Percentiles rank a stretch among this genome's conserved stretches.
These are phyloP conservation scores for Adrianichthys oophorus DNA, from an alignment of 2,797 vertebrate genomes.

Conservation along the genomic window DNA sequence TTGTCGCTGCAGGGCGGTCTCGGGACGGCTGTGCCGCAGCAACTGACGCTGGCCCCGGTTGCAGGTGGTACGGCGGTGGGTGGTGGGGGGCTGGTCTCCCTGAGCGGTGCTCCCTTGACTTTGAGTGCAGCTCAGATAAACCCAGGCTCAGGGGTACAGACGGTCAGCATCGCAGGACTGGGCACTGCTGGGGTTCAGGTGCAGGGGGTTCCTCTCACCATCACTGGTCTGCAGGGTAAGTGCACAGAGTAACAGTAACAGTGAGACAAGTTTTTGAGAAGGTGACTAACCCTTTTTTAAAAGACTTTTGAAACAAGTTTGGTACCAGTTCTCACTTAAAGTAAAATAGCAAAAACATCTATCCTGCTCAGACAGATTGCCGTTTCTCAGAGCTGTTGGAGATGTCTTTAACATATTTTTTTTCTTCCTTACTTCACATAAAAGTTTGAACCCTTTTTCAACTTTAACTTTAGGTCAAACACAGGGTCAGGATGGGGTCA, in stretches of 20 bases:
- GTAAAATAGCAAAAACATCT: not conserved
- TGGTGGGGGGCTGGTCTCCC: conserved; percentile 89
- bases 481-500: conserved; percentile 91
- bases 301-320: not conserved
- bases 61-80: conserved; percentile 88
- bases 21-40: conserved; percentile 89
- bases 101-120: conserved; percentile 92
- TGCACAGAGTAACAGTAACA: not conserved
- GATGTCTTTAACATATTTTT: conserved; percentile 7
- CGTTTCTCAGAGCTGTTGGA: not conserved
- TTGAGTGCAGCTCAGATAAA: conserved; percentile 94
- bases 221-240: conserved; percentile 95
- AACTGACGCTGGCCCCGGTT: conserved; percentile 91
- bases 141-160: conserved; percentile 94
- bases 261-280: not conserved
- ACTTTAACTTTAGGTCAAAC: conserved; percentile 85
- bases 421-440: not conserved
- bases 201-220: conserved; percentile 95
- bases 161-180: conserved; percentile 94
- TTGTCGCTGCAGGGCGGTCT: conserved; percentile 89
- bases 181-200: conserved; percentile 92
- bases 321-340: conserved; percentile 4
- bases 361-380: not conserved
- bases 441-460: conserved; percentile 7
- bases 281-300: not conserved